Conservation (phyloP, 2,888 invertebrate genomes). For the Drosophila picticornis region DNA sequence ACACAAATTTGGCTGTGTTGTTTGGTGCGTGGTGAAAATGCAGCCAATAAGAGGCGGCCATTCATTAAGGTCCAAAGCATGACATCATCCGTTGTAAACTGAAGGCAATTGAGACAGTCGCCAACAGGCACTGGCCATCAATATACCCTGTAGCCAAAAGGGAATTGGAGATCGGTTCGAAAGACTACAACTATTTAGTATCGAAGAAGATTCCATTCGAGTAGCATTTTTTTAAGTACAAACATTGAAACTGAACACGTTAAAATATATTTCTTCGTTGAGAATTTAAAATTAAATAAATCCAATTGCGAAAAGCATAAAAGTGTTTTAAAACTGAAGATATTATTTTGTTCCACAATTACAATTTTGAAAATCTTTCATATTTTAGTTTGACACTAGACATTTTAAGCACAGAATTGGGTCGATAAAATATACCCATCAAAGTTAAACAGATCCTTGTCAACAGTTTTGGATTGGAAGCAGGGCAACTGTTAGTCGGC, state of each 20-base stretch:
- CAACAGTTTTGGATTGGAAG: background rate
- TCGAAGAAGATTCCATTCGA: background rate
- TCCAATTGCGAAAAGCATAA: too few species aligned
- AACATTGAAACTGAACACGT: background rate
- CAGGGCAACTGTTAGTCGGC: background rate
- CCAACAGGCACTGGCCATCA: conserved; percentile 8
- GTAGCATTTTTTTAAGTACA: background rate
- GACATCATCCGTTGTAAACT: conserved; percentile 63
- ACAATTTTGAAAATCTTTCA: background rate
- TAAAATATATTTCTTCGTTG: too few species aligned
- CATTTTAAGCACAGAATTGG: background rate
- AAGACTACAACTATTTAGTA: background rate
- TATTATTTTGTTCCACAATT: too few species aligned
- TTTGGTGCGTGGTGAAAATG: conserved; percentile 12
- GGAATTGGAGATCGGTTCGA: background rate
- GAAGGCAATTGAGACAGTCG: conserved; percentile 1
- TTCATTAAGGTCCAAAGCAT: conserved; percentile 50
- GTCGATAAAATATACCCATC: background rate
- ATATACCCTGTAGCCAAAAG: background rate
- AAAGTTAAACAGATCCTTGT: background rate
- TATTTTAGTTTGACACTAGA: background rate
- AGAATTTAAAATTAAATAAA: too few species aligned
- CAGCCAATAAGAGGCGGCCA: conserved; percentile 47
- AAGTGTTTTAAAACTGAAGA: background rate
- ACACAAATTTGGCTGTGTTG: conserved; percentile 31